Evolutionary conservation across 2,888 invertebrate species (phyloP), one percentile per base, ranked within the genome.

Genomic region (Eulithis prunata): DNA sequence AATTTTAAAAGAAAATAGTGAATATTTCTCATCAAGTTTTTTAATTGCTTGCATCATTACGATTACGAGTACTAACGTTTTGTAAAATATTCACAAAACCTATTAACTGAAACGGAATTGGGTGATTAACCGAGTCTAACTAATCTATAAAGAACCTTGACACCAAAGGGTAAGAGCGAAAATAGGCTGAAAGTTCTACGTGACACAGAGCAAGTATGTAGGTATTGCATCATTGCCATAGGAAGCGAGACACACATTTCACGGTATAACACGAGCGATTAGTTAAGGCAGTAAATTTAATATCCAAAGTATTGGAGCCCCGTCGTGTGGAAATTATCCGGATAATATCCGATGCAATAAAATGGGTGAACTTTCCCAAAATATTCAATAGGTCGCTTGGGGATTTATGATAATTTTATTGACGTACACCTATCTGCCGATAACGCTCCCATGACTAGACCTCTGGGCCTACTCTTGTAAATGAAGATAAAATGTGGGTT

Each of bases 251-350:
- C 75, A 74, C 76, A 78, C 77, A 83, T 82, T 83, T 80, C 77
- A 83, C 78, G 77, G 80, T 73, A 68, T 77, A 79, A 77, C 75
- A 69, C 72, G 74, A 72, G 76, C 79, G 81, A 86, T 87, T 86
- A 79, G 85, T 76, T 71, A 74, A 73, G 79, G 81, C 73, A 74
- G 80, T 86, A 83, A 83, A 83, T 80, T 82, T 82, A 81, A 84
- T 80, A 83, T 77, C 81, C 83, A 73, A 77, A 70, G 72, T 78
- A 81, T 83, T 80, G 79, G 76, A 73, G 78, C 63, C 71, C 71
- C 80, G 75, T 71, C 69, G 69, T 59, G 71, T 65, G 72, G 70
- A 73, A 78, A 64, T 62, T 52, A 54, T 57, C 49, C 47, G 61
- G 47, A 64, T 68, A 61, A 62, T 62, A 55, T 47, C 56, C 45